These are phyloP conservation scores for Xenus cinereus DNA, from an alignment of 2,113 vertebrate species.

Conservation along the genomic window DNA sequence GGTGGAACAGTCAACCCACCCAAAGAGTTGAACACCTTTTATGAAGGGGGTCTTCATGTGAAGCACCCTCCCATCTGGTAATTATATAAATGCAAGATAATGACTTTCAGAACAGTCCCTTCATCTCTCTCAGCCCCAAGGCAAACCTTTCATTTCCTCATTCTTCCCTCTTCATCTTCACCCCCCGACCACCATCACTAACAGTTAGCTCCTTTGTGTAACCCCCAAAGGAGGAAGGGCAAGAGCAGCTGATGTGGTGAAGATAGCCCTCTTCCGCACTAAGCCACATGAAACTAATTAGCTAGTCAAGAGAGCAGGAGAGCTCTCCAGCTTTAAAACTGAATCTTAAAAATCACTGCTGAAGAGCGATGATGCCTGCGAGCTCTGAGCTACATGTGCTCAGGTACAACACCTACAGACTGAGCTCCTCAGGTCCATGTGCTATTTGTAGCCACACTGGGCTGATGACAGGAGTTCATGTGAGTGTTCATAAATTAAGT, in stretches of 20 bases:
- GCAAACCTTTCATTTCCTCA: constrained; percentile 47
- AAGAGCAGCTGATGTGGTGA: not conserved
- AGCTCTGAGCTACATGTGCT: not conserved
- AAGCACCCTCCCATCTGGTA: constrained; percentile 2
- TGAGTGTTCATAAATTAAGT: not conserved
- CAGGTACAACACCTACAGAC: not conserved
- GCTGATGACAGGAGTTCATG: not conserved
- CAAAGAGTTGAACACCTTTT: not conserved
- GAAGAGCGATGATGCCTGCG: not conserved
- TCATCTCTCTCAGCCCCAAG: constrained; percentile 21
- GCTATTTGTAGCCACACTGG: fast-evolving
- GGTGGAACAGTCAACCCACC: not conserved
- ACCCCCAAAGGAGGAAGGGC: not conserved
- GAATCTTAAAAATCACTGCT: not conserved
- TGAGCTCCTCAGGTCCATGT: not conserved
- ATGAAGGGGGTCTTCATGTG: not conserved
- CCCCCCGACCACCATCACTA: not conserved
- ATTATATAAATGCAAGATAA: constrained; percentile 42
- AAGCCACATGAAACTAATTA: not conserved
- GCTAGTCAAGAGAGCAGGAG: not conserved
- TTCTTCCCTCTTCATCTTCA: not conserved
- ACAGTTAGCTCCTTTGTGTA: constrained; percentile 33
- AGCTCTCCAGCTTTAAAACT: not conserved
- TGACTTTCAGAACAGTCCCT: constrained; percentile 22
- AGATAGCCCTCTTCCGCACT: not conserved